Evolutionary conservation across 1,140 invertebrate genomes (phyloP).

Genomic region (Lucilia cuprina): DNA sequence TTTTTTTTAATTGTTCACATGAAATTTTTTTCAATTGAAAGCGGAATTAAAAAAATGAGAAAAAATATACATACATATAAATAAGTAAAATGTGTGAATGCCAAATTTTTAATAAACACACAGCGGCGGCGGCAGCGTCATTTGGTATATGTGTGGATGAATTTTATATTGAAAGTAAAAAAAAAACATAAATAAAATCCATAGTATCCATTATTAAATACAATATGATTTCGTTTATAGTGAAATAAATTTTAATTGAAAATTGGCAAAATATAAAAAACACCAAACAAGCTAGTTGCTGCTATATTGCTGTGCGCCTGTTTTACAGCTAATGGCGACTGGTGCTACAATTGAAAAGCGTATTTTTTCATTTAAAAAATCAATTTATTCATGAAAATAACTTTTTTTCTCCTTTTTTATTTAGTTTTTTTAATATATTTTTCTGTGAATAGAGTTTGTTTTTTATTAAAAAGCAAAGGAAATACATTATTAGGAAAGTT

Average conservation of each 20-base stretch:
- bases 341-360: no score
- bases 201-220: background rate
- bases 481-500: no score
- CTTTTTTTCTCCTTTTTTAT: no score
- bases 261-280: background rate
- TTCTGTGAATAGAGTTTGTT: no score
- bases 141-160: background rate
- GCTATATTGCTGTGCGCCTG: no score
- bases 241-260: background rate
- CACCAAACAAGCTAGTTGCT: no score
- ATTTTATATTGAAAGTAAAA: background rate
- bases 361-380: no score
- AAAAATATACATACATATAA: background rate
- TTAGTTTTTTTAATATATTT: no score
- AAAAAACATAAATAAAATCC: background rate
- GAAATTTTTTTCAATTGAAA: slow-evolving; percentile 18
- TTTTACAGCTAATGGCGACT: no score
- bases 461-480: no score
- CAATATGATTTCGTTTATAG: background rate
- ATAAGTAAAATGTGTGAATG: slow-evolving; percentile 3
- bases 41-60: background rate
- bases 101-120: background rate
- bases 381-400: no score
- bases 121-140: background rate
- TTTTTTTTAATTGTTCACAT: slow-evolving; percentile 11